Conservation (phyloP, 2,797 vertebrate genomes). For the Graptemys geographica region DNA sequence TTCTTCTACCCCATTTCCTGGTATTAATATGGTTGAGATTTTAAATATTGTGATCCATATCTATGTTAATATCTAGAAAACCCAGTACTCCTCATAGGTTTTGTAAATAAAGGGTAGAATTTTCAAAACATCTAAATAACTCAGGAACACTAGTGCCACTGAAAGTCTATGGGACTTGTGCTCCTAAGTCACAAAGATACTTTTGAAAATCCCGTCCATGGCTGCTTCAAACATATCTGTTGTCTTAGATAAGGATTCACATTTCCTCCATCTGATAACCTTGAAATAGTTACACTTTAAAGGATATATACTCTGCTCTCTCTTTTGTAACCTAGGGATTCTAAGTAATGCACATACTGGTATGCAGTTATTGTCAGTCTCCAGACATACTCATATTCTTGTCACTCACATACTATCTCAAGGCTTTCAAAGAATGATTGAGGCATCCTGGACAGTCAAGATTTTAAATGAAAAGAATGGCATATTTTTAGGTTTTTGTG, state of each 20-base stretch:
- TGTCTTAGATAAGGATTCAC: background rate
- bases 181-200: background rate
- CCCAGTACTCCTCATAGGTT: background rate
- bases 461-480: background rate
- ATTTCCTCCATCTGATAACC: background rate
- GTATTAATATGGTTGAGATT: background rate
- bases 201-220: background rate
- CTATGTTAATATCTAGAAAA: background rate
- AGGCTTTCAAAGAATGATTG: background rate
- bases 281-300: background rate
- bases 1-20: background rate
- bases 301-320: background rate
- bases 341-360: background rate
- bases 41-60: background rate
- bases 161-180: background rate
- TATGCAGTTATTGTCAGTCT: background rate
- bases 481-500: accelerated
- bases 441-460: background rate
- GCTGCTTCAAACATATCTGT: background rate
- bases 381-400: background rate
- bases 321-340: accelerated
- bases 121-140: background rate
- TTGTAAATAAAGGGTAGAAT: background rate
- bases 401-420: background rate
- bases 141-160: background rate